Evolutionary conservation across 92 coral and sea anemone genomes (phyloP), one percentile per base, ranked within the genome.

Genomic region (Heteractis magnifica): DNA sequence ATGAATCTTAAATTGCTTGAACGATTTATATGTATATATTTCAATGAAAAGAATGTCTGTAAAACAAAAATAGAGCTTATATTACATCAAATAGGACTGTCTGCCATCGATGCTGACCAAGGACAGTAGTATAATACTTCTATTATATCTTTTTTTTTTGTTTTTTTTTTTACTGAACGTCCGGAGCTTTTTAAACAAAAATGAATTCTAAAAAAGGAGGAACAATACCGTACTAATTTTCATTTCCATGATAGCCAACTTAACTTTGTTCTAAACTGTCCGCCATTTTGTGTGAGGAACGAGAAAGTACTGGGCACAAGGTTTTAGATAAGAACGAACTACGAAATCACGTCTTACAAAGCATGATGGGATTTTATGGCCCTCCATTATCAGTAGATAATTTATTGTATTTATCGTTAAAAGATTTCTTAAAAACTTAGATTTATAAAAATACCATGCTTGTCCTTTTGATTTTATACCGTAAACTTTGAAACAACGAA

Each of bases 361-460:
- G 71, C 26, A 64, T 19, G 71, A 64, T 64, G 71, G 71, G 44
- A 34, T 34, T 64, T 5, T 4, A 64, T 6, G 6, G 64, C 5
- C 16, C 44, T 34, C 5, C 64, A 11, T 15, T 58, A 56, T 56
- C 64, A 58, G 64, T 15, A 58, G 15, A 58, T 58, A 58, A 58
- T 9, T 58, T 5, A 58, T 58, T 10, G n/a, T n/a, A 18, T 3
- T 64, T 15, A 15, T 64, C 6, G 26, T 64, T 64, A 4, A 18
- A 18, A 64, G 78, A 64, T 64, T 64, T 80, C 52, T 5, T 60
- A 79, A 70, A 79, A 80, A 65, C 72, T 64, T 80, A 80, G 83
- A 80, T 58, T 44, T 80, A 80, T 80, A 80, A 80, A 80, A 80
- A 80, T 80, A 80, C 83, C 12, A 65, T 68, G 12, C 6, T 65